Percentiles rank a stretch among this genome's conserved stretches.
Conservation (phyloP, 2,797 vertebrate genomes). For the Lagocephalus sceleratus region DNA sequence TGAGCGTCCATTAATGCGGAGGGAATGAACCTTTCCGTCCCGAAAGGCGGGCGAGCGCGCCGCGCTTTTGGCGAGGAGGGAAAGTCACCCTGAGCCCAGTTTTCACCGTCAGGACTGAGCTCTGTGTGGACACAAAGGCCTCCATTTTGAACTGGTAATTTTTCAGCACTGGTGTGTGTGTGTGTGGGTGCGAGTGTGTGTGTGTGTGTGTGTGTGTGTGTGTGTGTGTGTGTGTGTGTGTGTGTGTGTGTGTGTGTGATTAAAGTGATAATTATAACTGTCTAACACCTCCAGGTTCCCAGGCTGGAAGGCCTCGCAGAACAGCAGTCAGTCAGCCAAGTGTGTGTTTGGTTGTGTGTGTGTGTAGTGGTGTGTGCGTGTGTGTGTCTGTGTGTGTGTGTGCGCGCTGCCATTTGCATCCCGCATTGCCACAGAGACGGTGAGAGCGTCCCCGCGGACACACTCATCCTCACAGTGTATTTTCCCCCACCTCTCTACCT, state of each 20-base stretch:
- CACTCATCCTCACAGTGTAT: constrained; percentile 33
- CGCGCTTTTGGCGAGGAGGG: too few relatives aligned
- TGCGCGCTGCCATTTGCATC: constrained; percentile 45
- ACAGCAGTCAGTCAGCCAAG: constrained; percentile 53
- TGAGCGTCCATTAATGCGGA: too few relatives aligned
- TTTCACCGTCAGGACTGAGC: too few relatives aligned
- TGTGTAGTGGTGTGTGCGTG: constrained; percentile 17
- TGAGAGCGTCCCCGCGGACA: constrained; percentile 44
- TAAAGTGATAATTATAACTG: constrained; percentile 69
- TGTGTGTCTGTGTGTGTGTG: constrained; percentile 14
- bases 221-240: not conserved
- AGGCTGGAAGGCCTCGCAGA: constrained; percentile 61
- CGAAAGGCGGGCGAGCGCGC: not conserved
- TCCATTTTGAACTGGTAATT: constrained; percentile 50
- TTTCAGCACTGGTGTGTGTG: constrained; percentile 33
- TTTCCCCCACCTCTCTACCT: constrained; percentile 12
- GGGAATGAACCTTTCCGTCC: too few relatives aligned
- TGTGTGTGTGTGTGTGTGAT: constrained; percentile 27
- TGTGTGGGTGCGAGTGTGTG: constrained; percentile 18
- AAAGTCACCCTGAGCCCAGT: too few relatives aligned
- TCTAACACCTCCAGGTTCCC: constrained; percentile 68
- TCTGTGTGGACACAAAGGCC: constrained; percentile 25
- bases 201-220: constrained; percentile 17
- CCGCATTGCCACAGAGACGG: constrained; percentile 47
- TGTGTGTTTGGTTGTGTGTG: constrained; percentile 23